These are phyloP conservation scores for Vulpes vulpes DNA, from an alignment of 2,113 vertebrate species.

Conservation along the genomic window DNA sequence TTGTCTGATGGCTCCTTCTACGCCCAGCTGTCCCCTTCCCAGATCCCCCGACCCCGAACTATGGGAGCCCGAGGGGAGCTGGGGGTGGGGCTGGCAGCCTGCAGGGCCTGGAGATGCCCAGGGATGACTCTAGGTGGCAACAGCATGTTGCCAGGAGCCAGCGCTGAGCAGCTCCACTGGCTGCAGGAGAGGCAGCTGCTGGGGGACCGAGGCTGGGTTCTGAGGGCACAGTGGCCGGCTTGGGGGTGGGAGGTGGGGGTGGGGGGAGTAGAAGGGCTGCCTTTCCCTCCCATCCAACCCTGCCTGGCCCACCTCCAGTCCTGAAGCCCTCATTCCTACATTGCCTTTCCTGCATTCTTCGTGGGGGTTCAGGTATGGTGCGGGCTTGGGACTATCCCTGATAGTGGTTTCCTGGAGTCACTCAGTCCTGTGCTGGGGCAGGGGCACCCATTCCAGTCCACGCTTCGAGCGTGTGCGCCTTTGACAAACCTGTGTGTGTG, in stretches of 20 bases:
- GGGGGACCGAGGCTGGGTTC: not conserved
- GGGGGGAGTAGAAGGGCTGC: not conserved
- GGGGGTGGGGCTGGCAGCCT: not conserved
- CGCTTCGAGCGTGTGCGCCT: not conserved
- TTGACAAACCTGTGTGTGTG: not conserved
- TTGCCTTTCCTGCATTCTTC: not conserved
- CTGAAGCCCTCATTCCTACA: not conserved
- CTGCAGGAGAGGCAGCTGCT: not conserved
- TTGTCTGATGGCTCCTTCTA: not conserved
- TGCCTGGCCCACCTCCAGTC: not conserved
- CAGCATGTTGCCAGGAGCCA: constrained; percentile 60
- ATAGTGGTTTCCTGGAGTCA: not conserved
- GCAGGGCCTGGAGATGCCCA: not conserved
- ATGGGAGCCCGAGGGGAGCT: not conserved
- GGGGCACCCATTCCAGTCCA: not conserved
- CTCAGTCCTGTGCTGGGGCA: not conserved
- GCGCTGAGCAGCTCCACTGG: not conserved
- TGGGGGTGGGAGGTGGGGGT: not conserved
- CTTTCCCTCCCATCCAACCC: not conserved
- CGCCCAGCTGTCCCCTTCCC: not conserved
- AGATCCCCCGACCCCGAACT: accelerated
- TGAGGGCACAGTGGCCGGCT: not conserved
- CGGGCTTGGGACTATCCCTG: not conserved
- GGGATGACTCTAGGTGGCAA: constrained; percentile 79
- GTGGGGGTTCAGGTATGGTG: not conserved